phyloP scores from a whole-genome alignment of 2,113 vertebrate species.

The Corythornis cristatus region DNA sequence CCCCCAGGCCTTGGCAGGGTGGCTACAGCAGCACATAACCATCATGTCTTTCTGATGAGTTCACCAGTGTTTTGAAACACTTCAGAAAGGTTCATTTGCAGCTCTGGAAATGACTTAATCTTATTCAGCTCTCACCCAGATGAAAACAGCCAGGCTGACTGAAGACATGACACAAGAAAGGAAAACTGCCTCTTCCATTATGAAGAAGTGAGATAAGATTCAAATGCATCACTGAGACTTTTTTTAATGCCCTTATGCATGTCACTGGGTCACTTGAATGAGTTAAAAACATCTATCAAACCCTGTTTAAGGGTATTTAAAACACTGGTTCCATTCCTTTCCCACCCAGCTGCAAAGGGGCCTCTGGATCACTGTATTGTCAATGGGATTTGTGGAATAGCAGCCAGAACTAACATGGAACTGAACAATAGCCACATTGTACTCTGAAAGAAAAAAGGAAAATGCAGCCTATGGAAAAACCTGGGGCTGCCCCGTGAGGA shows the following conservation, averaged over 20 bases:
- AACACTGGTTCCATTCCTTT: conserved; percentile 7
- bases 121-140: conserved; percentile 6
- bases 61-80: not conserved
- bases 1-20: not conserved
- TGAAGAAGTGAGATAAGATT: not conserved
- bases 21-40: not conserved
- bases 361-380: conserved; percentile 11
- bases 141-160: not conserved
- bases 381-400: not conserved
- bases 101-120: not conserved
- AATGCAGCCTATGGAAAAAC: not conserved
- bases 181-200: not conserved
- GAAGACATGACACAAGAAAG: not conserved
- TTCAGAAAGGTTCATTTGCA: conserved; percentile 9
- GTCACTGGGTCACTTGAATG: not conserved
- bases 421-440: conserved; percentile 43
- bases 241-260: not conserved
- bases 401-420: conserved; percentile 48
- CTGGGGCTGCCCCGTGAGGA: not conserved
- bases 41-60: not conserved
- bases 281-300: not conserved
- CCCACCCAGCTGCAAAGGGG: not conserved
- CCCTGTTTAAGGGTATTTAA: not conserved
- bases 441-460: not conserved
- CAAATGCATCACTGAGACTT: not conserved